Conservation (phyloP, 2,797 vertebrate genomes). For the Macropodus opercularis region DNA sequence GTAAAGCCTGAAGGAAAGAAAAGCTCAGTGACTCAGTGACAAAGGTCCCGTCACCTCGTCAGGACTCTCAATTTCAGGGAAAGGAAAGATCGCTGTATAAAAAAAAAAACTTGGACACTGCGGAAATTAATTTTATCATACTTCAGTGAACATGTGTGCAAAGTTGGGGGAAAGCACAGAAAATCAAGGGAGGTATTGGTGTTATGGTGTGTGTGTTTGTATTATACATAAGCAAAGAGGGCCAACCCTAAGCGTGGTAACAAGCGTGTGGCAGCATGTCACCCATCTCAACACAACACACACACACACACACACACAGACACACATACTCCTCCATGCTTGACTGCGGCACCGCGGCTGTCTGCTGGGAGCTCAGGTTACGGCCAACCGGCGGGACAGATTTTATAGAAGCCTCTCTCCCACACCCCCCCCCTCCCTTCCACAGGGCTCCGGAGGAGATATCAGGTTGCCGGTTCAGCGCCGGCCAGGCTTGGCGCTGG, state of each 20-base stretch:
- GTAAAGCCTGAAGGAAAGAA: constrained; percentile 37
- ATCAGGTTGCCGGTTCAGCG: constrained; percentile 80
- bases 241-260: constrained; percentile 60
- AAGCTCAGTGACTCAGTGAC: constrained; percentile 39
- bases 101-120: constrained; percentile 30
- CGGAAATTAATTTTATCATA: constrained; percentile 23
- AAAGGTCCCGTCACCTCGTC: constrained; percentile 53
- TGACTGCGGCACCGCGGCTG: constrained; percentile 76
- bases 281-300: constrained; percentile 41
- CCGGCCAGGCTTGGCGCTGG: constrained; percentile 77
- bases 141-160: constrained; percentile 17
- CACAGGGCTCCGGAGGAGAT: constrained; percentile 78
- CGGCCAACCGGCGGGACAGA: constrained; percentile 74
- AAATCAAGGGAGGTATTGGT: constrained; percentile 24
- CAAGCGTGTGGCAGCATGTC: constrained; percentile 77
- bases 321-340: constrained; percentile 43
- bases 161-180: constrained; percentile 39
- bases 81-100: constrained; percentile 34
- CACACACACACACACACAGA: constrained; percentile 32
- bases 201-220: constrained; percentile 40
- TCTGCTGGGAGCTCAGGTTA: constrained; percentile 78
- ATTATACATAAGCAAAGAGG: constrained; percentile 45
- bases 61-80: constrained; percentile 57
- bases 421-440: constrained; percentile 74
- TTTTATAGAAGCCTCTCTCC: constrained; percentile 80